Percentiles rank a stretch among this genome's conserved stretches.
phyloP scores from a whole-genome alignment of 2,797 vertebrate genomes.

The Myotis findleyi region DNA sequence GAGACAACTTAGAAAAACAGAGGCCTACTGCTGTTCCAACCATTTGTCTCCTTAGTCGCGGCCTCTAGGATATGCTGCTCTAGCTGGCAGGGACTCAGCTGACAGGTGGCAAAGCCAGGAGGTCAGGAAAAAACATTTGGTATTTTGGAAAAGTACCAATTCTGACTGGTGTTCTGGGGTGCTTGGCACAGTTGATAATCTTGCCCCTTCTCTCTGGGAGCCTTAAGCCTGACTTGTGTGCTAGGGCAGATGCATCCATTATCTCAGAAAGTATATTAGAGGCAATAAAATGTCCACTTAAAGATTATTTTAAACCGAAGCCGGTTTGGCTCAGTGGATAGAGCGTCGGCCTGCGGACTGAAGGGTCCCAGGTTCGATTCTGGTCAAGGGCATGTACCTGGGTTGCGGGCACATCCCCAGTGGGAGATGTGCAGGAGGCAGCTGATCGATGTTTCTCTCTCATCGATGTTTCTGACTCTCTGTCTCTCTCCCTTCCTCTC shows the following conservation, averaged over 20 bases:
- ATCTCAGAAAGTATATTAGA: conserved; percentile 52
- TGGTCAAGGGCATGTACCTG: too few relatives aligned
- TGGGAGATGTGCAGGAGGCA: too few relatives aligned
- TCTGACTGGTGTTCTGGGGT: conserved; percentile 3
- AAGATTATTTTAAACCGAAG: too few relatives aligned
- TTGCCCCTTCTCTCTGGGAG: conserved; percentile 5
- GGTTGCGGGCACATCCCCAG: too few relatives aligned
- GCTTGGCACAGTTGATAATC: not conserved
- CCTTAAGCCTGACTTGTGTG: not conserved
- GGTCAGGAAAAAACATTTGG: conserved; percentile 53
- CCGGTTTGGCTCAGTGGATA: too few relatives aligned
- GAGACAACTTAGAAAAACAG: conserved; percentile 47
- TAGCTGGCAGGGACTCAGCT: conserved; percentile 20
- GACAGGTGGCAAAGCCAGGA: conserved; percentile 61
- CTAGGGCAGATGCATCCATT: not conserved
- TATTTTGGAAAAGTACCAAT: conserved; percentile 31
- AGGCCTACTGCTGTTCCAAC: conserved; percentile 24
- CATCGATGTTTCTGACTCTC: too few relatives aligned
- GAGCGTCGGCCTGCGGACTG: too few relatives aligned
- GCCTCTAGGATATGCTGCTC: not conserved
- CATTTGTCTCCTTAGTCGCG: conserved; percentile 60
- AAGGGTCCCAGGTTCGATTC: too few relatives aligned
- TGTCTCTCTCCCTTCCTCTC: too few relatives aligned
- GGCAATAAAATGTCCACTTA: conserved; percentile 20
- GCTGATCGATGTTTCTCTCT: too few relatives aligned